Percentiles rank a stretch among this genome's conserved stretches.
Conservation (phyloP, 2,113 vertebrate genomes). For the Xiphophorus couchianus region DNA sequence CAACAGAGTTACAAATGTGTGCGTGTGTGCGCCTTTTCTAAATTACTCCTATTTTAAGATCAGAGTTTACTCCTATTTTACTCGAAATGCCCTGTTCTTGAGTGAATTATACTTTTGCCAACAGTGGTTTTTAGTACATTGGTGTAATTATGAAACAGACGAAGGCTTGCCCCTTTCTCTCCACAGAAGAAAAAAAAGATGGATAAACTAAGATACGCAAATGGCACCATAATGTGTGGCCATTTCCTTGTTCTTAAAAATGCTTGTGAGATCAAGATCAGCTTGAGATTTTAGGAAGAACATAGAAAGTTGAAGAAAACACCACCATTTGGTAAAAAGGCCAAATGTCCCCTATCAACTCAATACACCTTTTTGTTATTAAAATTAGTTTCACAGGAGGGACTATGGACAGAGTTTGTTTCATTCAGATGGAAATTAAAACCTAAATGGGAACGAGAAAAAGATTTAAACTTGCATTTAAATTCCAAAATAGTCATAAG, state of each 20-base stretch:
- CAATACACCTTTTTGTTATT: constrained; percentile 38
- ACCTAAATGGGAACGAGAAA: background rate
- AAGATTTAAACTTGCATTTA: constrained; percentile 14
- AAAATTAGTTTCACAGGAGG: constrained; percentile 22
- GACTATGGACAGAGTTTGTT: constrained; percentile 12
- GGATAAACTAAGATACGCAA: background rate
- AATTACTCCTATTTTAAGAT: constrained; percentile 32
- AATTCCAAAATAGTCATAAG: constrained; percentile 24
- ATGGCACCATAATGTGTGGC: background rate
- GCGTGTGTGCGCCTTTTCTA: constrained; percentile 1
- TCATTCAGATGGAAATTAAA: constrained; percentile 16
- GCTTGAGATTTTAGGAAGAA: constrained; percentile 5
- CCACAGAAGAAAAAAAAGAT: background rate
- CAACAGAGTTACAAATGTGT: constrained; percentile 29
- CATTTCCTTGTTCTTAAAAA: constrained; percentile 10
- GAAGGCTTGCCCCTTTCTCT: background rate
- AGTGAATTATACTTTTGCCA: constrained; percentile 4
- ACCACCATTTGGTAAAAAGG: constrained; percentile 11
- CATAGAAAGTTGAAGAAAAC: constrained; percentile 3
- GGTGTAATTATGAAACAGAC: constrained; percentile 6
- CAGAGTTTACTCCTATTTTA: constrained; percentile 10
- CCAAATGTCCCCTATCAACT: constrained; percentile 33
- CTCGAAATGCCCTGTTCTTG: constrained; percentile 33
- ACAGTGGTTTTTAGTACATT: constrained; percentile 20
- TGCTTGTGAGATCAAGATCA: constrained; percentile 5